phyloP scores from a whole-genome alignment of 2,113 vertebrate species.

The Alectura lathami region DNA sequence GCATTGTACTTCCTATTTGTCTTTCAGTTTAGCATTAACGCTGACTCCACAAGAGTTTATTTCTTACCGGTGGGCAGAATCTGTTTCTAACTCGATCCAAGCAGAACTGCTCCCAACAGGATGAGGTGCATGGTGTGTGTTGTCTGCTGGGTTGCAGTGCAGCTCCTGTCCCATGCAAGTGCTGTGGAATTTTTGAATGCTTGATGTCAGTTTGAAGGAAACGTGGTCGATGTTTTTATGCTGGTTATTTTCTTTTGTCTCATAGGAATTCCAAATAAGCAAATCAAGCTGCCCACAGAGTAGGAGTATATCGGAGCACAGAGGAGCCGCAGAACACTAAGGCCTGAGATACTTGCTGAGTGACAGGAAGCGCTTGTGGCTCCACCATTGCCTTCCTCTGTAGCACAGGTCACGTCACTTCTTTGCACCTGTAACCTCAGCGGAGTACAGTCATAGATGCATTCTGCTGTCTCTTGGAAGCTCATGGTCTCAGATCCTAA shows the following conservation, averaged over 20 bases:
- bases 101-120: background rate
- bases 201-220: background rate
- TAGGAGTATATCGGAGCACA: background rate
- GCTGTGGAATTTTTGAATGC: background rate
- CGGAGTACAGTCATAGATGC: background rate
- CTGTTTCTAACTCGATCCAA: background rate
- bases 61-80: background rate
- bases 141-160: background rate
- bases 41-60: background rate
- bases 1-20: conserved; percentile 39
- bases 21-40: conserved; percentile 56
- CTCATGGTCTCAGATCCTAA: background rate
- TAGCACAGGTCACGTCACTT: background rate
- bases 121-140: background rate
- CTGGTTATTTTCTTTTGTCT: background rate
- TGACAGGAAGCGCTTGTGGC: background rate
- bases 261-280: background rate
- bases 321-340: background rate
- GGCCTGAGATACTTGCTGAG: background rate
- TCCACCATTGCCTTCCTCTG: background rate
- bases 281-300: background rate
- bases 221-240: background rate
- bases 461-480: background rate
- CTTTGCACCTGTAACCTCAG: fast-evolving
- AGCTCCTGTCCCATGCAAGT: fast-evolving